phyloP scores from a whole-genome alignment of 2,113 vertebrate species.

The Ifrita kowaldi region DNA sequence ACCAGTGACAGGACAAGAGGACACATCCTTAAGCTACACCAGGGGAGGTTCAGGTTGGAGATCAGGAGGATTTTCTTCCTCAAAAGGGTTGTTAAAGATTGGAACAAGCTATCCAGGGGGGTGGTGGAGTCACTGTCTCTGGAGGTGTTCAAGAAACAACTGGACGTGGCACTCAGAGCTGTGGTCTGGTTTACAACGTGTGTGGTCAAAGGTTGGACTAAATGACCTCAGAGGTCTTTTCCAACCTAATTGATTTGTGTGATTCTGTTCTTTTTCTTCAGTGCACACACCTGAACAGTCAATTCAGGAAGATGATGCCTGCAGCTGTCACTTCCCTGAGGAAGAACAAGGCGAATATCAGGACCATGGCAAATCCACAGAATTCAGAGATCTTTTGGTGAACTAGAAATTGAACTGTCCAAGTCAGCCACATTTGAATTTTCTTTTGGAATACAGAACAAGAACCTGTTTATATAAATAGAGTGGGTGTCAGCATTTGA shows the following conservation, averaged over 20 bases:
- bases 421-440: not conserved
- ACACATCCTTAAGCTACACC: not conserved
- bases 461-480: not conserved
- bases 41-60: not conserved
- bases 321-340: slow-evolving; percentile 83
- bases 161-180: not conserved
- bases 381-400: not conserved
- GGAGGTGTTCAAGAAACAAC: not conserved
- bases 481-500: not conserved
- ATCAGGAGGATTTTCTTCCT: not conserved
- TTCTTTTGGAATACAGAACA: not conserved
- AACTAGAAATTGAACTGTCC: not conserved
- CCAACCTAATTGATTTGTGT: not conserved
- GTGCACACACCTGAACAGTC: slow-evolving; percentile 40
- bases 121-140: not conserved
- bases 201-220: not conserved
- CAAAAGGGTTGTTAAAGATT: not conserved
- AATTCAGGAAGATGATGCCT: slow-evolving; percentile 74
- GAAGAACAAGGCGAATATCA: slow-evolving; percentile 83
- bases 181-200: not conserved
- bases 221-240: not conserved
- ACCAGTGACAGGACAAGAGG: not conserved
- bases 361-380: not conserved
- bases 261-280: not conserved
- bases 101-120: not conserved